Percentiles rank a stretch among this genome's conserved stretches.
These are phyloP conservation scores for Rhinolophus ferrumequinum DNA, from an alignment of 2,113 vertebrate genomes.

Conservation along the genomic window DNA sequence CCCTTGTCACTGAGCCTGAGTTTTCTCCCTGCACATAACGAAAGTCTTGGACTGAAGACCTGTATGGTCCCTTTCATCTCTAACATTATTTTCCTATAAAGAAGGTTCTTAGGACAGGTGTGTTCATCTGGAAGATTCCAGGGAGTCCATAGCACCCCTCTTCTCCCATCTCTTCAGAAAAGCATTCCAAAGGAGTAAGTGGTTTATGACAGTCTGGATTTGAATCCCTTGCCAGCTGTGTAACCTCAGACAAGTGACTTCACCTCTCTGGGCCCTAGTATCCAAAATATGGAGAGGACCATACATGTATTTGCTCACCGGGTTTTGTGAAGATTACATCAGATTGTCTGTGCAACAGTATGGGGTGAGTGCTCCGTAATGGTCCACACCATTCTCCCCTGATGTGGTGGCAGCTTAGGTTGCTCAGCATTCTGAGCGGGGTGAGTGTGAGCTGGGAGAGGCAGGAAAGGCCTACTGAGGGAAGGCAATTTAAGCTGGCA, in stretches of 20 bases:
- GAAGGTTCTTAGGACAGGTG: not conserved
- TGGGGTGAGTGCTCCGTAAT: not conserved
- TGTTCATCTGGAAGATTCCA: slow-evolving; percentile 31
- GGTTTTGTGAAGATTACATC: not conserved
- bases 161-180: not conserved
- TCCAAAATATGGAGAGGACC: not conserved
- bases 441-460: not conserved
- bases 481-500: not conserved
- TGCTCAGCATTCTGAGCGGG: not conserved
- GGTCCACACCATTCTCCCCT: not conserved
- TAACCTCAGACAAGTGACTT: not conserved
- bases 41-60: not conserved
- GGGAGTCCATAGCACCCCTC: not conserved
- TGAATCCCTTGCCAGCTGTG: not conserved
- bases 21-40: not conserved
- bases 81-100: not conserved
- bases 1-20: not conserved
- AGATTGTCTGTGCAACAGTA: not conserved
- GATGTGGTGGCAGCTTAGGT: not conserved
- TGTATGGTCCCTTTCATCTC: not conserved
- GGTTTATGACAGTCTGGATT: not conserved
- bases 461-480: not conserved
- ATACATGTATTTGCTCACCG: not conserved
- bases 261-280: not conserved
- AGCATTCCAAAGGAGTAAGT: not conserved